Base-by-base conservation (phyloP, 2,888 invertebrate genomes). In the Melinopterus prodromus region DNA sequence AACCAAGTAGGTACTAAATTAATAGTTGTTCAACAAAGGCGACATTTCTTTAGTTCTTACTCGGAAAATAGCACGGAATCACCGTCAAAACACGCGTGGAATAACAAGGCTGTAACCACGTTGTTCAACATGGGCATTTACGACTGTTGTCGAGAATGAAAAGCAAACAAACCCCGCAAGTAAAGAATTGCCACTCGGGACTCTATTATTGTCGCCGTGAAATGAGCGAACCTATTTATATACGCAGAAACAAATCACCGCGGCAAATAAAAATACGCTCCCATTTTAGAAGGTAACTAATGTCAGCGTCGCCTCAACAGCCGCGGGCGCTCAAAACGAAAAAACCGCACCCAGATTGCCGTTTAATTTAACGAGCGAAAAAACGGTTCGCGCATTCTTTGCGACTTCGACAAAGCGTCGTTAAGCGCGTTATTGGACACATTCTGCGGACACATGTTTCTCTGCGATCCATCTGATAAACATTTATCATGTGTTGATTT, bases 321-420 rank as follows among this genome's bases (percentile, higher is more conserved):
- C 53, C 53, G 53, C 53, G 53, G 53, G 53, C 53, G 53, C 53
- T 53, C 53, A 53, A 53, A 53, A 53, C 74, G 74, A 74, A 74
- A 74, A 74, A 74, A n/a, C 74, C 74, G 74, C 74, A 74, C 35
- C n/a, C 74, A 74, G 37, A 74, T 37, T 35, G 36, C 35, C 74
- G 74, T 74, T 74, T 74, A 74, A 74, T 74, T 74, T 74, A 36
- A 74, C 74, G 16, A 74, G 26, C 36, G 74, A 74, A 74, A 74
- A 74, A 74, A 74, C 74, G 74, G 74, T 36, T 53, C 12, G 53
- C 53, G 53, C 9, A 53, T 53, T 53, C 53, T 53, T 53, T 53
- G 53, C 53, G 53, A 53, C 53, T 9, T 53, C 53, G 53, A 53
- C 53, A 53, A 53, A 53, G 53, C 53, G 53, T 53, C 53, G 5